Evolutionary conservation across 2,888 invertebrate genomes (phyloP), one percentile per base, ranked within the genome.

Genomic region (Timandra comae): DNA sequence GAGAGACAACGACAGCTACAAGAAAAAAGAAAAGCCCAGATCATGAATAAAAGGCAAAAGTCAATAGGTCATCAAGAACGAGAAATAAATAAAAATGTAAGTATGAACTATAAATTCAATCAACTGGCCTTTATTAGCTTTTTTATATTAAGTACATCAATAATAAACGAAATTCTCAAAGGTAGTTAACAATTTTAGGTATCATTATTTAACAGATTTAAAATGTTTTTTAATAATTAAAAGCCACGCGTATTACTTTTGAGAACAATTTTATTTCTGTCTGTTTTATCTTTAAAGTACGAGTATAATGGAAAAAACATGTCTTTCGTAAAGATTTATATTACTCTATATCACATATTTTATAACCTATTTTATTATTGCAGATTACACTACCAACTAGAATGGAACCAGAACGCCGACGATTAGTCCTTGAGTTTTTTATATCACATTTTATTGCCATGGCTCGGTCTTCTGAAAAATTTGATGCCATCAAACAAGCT

Each of bases 361-460:
- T n/a, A n/a, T n/a, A n/a, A n/a, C n/a, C n/a, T n/a, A n/a, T n/a
- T n/a, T n/a, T 16, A 6, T 23, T 38, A 9, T 77, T 73, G 22
- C 70, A 87, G 87, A 65, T 73, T 37, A 72, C 75, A 39, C 35
- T 86, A 37, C 81, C 82, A 12, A 29, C 60, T 5, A 79, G 75
- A 56, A 66, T 92, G 63, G 90, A 91, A 33, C 60, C 86, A 2
- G 80, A 88, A 38, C 86, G 91, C 29, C 82, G 89, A 27, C 84
- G 89, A n/a, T 69, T 88, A 33, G 78, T 94, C 1, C 66, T 94
- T 0, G 89, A 90, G 56, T 90, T 91, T 54, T 91, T 94, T 51
- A 89, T 93, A 29, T 81, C 89, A 9, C 92, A 93, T 54, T 91
- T 93, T 51, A 87, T 93, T 20, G 86, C 88, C 30, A 91, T 94